Evolutionary conservation across 2,888 invertebrate genomes (phyloP), one percentile per base, ranked within the genome.

Genomic region (Aphidius colemani): DNA sequence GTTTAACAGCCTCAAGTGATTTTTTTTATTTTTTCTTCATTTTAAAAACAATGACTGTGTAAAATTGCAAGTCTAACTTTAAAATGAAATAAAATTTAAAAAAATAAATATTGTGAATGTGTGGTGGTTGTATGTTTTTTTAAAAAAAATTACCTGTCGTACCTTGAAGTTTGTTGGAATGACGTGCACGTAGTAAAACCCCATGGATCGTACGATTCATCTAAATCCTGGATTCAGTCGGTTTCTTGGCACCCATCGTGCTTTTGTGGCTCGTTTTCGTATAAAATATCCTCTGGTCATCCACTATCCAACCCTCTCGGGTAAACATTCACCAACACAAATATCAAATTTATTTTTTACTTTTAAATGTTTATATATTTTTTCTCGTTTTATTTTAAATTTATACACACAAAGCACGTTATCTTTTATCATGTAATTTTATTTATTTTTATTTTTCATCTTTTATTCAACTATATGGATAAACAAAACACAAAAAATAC

Each of bases 181-280:
- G 70, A 70, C 69, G 70, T 63, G 69, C 73, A 74, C 73, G 73
- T 74, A 71, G 30, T 70, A 45, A 57, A 57, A 46, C 66, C 70
- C 67, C 68, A 67, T 70, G 68, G 69, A 71, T 72, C 71, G 69
- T 65, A 65, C 71, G 69, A 72, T 74, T 71, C 71, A 72, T 72
- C 70, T 67, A 70, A 59, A 69, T 69, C 68, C 70, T 67, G 63
- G 68, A 67, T 67, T 70, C 67, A 66, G 61, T 63, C 53, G 66
- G 67, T 61, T 66, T 65, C 64, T 65, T 67, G 67, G 69, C 68
- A 71, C 69, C 58, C 30, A 30, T 30, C 30, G 30, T 30, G 4
- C 30, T 30, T 30, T 30, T 30, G 30, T 30, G 30, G 30, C 30
- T 30, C 5, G 30, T 30, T 30, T 18, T 18, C 13, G 13, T 18